Conservation (phyloP, 1,140 invertebrate species). For the Orussus abietinus region DNA sequence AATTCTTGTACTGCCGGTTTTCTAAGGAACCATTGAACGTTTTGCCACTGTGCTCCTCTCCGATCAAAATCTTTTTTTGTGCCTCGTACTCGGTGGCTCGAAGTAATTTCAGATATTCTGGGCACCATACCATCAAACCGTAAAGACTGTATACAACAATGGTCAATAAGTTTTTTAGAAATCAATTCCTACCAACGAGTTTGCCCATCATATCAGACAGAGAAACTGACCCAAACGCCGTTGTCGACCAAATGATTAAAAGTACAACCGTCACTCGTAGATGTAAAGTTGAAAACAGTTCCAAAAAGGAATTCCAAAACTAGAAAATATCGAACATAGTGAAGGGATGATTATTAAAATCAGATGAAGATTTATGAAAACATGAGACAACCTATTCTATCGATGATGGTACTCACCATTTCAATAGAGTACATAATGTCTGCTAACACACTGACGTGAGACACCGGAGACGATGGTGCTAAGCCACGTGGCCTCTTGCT, state of each 20-base stretch:
- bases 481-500: slow-evolving; percentile 53
- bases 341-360: too few species aligned
- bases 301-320: slow-evolving; percentile 60
- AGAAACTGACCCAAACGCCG: slow-evolving; percentile 42
- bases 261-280: slow-evolving; percentile 47
- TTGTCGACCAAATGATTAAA: slow-evolving; percentile 39
- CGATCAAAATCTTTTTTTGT: slow-evolving; percentile 29
- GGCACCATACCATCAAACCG: slow-evolving; percentile 45
- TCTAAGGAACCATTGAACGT: slow-evolving; percentile 49
- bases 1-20: slow-evolving; percentile 50
- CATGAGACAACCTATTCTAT: neutral
- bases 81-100: slow-evolving; percentile 46
- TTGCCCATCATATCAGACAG: too few species aligned
- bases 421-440: slow-evolving; percentile 51
- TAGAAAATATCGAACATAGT: too few species aligned
- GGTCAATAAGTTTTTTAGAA: slow-evolving; percentile 27
- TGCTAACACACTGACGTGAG: slow-evolving; percentile 48
- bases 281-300: slow-evolving; percentile 55
- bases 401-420: slow-evolving; percentile 37
- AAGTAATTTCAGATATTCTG: slow-evolving; percentile 45
- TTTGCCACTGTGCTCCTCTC: slow-evolving; percentile 25
- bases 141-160: slow-evolving; percentile 37
- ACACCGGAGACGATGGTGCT: slow-evolving; percentile 42
- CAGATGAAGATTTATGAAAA: slow-evolving; percentile 2
- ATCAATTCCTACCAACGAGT: too few species aligned